These are phyloP conservation scores for Arenaria interpres DNA, from an alignment of 2,113 vertebrate species.

Conservation along the genomic window DNA sequence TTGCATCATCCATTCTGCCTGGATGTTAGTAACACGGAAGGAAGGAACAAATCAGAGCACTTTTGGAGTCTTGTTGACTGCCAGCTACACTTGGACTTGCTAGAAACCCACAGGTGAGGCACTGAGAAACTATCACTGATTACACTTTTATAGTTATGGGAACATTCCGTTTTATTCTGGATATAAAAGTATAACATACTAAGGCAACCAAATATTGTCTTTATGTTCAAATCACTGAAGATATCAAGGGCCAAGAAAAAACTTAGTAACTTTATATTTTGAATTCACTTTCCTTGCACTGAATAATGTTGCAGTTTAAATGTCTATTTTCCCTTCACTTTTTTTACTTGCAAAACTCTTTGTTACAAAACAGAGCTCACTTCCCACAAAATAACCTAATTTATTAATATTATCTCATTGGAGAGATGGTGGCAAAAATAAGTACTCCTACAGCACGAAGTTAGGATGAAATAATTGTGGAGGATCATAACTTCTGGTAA, in stretches of 20 bases:
- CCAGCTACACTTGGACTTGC: not conserved
- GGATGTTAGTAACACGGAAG: not conserved
- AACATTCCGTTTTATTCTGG: not conserved
- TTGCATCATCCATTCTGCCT: not conserved
- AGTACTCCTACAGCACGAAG: too few species aligned
- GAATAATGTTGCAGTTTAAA: not conserved
- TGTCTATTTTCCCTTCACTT: not conserved
- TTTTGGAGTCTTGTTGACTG: not conserved
- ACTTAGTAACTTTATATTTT: not conserved
- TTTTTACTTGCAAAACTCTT: not conserved
- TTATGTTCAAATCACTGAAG: not conserved
- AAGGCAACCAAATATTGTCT: not conserved
- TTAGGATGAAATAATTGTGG: too few species aligned
- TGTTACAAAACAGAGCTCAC: not conserved
- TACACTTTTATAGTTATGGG: not conserved
- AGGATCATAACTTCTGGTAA: too few species aligned
- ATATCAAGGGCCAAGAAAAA: not conserved
- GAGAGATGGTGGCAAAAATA: too few species aligned
- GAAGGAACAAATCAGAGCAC: not conserved
- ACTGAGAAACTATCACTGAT: not conserved
- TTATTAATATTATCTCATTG: too few species aligned
- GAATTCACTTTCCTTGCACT: not conserved
- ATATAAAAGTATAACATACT: not conserved
- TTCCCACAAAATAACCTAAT: not conserved
- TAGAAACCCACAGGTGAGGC: not conserved